These are phyloP conservation scores for Paracanthobrama guichenoti DNA, from an alignment of 2,113 vertebrate genomes.

Conservation along the genomic window DNA sequence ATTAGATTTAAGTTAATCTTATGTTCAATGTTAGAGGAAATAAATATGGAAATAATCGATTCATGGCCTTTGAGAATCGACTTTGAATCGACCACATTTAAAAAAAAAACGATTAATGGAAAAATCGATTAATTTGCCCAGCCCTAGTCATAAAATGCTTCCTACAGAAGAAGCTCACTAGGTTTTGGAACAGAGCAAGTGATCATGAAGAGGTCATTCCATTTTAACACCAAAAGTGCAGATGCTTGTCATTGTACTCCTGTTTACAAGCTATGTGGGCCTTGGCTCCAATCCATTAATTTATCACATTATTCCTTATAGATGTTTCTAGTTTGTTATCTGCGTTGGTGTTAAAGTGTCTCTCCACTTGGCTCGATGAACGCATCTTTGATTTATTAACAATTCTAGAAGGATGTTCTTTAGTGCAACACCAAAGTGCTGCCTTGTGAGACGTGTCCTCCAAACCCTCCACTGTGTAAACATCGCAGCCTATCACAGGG, in stretches of 20 bases:
- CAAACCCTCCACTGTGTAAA: slow-evolving; percentile 50
- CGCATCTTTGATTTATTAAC: slow-evolving; percentile 24
- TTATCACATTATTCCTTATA: slow-evolving; percentile 20
- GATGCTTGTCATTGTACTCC: slow-evolving; percentile 34
- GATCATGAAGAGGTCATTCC: slow-evolving; percentile 40
- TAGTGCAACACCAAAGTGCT: not conserved
- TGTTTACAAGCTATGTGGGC: slow-evolving; percentile 36
- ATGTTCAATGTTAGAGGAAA: no score
- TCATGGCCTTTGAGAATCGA: no score
- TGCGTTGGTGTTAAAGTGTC: slow-evolving; percentile 7
- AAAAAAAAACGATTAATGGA: no score
- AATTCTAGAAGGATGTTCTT: slow-evolving; percentile 10
- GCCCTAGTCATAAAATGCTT: no score
- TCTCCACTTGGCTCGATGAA: not conserved
- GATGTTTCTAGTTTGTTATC: slow-evolving; percentile 24
- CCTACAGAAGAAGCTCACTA: not conserved
- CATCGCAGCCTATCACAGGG: slow-evolving; percentile 37
- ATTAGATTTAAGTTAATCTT: no score
- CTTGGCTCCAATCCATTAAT: slow-evolving; percentile 41
- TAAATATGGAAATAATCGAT: no score
- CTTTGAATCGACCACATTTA: no score
- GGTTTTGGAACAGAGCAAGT: slow-evolving; percentile 1
- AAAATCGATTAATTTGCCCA: no score
- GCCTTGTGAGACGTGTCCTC: slow-evolving; percentile 15
- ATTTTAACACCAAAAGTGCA: slow-evolving; percentile 35